Conservation (phyloP, 1,140 invertebrate species). For the Metaphire vulgaris region DNA sequence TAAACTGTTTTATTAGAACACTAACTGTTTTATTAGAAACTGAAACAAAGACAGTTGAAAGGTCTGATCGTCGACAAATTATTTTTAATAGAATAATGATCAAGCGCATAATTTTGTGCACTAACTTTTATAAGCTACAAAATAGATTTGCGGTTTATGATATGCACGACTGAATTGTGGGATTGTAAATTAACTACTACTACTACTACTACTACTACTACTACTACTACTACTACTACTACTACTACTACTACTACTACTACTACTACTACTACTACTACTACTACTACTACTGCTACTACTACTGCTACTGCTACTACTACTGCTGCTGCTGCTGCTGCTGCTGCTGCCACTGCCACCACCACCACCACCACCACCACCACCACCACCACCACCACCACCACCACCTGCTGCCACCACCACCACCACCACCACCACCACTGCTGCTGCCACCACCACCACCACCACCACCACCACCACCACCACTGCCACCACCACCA, state of each 20-base stretch:
- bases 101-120: too few relatives aligned
- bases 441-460: not conserved
- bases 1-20: too few relatives aligned
- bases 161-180: not conserved
- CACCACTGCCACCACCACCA: not conserved
- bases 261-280: slow-evolving; percentile 6
- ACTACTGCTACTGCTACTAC: slow-evolving; percentile 26
- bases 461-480: not conserved
- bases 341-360: not conserved
- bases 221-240: slow-evolving; percentile 23
- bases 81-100: too few relatives aligned
- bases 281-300: slow-evolving; percentile 26
- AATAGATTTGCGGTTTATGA: not conserved
- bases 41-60: too few relatives aligned
- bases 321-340: slow-evolving; percentile 13
- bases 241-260: slow-evolving; percentile 18
- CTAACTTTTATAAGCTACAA: too few relatives aligned
- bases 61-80: too few relatives aligned
- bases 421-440: not conserved
- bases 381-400: not conserved
- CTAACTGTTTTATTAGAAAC: too few relatives aligned
- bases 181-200: not conserved
- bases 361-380: not conserved
- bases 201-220: slow-evolving; percentile 7
- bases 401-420: not conserved